Conservation (phyloP, 2,797 vertebrate species). For the Halcyon leucocephala region DNA sequence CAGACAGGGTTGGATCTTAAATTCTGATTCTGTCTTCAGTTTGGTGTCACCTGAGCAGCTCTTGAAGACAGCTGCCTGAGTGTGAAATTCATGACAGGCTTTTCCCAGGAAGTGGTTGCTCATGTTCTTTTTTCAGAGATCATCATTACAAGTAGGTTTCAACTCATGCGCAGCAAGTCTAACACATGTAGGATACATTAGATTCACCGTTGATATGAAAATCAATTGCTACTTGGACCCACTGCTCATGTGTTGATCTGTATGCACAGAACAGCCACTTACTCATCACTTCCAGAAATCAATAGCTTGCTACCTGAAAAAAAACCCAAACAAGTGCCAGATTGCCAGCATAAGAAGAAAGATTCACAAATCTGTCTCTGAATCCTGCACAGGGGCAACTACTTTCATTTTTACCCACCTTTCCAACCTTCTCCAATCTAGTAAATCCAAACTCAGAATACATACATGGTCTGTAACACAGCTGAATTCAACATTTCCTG, state of each 20-base stretch:
- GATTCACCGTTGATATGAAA: background rate
- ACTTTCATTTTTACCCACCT: background rate
- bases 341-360: background rate
- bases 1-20: background rate
- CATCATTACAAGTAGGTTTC: background rate
- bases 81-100: background rate
- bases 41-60: background rate
- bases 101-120: background rate
- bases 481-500: background rate
- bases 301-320: background rate
- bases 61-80: background rate
- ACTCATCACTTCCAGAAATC: slow-evolving; percentile 16
- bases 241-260: background rate
- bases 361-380: background rate
- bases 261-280: background rate
- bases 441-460: background rate
- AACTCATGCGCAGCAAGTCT: background rate
- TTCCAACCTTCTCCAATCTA: background rate
- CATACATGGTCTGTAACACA: background rate
- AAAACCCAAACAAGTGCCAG: background rate
- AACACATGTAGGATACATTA: background rate
- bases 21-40: background rate
- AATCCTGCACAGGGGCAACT: background rate
- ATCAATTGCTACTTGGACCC: background rate
- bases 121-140: background rate